A percentile compares a stretch with the other conserved stretches of the same genome.
These are phyloP conservation scores for Daktulosphaira vitifoliae DNA, from an alignment of 1,140 invertebrate species.

Conservation along the genomic window DNA sequence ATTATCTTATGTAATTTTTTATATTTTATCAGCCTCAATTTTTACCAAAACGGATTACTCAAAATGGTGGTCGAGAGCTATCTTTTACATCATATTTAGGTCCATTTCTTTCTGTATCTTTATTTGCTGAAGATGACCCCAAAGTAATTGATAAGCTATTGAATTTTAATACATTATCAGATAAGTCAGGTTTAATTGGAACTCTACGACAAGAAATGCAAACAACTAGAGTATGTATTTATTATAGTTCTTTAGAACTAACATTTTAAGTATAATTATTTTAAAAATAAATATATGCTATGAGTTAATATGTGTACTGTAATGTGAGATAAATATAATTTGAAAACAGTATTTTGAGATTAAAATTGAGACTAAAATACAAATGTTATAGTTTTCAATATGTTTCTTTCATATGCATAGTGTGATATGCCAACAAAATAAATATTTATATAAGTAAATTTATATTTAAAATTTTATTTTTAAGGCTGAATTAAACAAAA, in stretches of 20 bases:
- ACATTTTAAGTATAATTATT: too few species aligned
- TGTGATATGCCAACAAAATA: neutral
- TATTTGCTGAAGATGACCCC: slow-evolving; percentile 87
- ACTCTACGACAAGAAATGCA: slow-evolving; percentile 61
- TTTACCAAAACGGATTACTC: slow-evolving; percentile 59
- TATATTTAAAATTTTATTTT: slow-evolving; percentile 35
- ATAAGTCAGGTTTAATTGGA: slow-evolving; percentile 50
- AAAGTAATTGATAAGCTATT: slow-evolving; percentile 62
- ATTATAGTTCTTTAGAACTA: neutral
- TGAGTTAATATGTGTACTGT: neutral
- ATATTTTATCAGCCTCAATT: slow-evolving; percentile 56
- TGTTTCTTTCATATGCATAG: too few species aligned
- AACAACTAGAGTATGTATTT: slow-evolving; percentile 49
- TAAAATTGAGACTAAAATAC: too few species aligned
- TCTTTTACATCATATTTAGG: slow-evolving; percentile 72
- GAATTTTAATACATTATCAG: slow-evolving; percentile 47
- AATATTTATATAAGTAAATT: neutral
- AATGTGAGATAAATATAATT: neutral
- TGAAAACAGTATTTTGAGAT: too few species aligned
- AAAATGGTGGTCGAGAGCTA: slow-evolving; percentile 69
- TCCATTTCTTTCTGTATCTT: slow-evolving; percentile 78
- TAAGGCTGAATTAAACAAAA: slow-evolving; percentile 61
- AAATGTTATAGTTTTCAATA: too few species aligned
- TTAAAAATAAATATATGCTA: neutral
- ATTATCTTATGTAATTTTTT: slow-evolving; percentile 16